Conservation (phyloP, 2,113 vertebrate genomes). For the Psammodynastes pulverulentus region DNA sequence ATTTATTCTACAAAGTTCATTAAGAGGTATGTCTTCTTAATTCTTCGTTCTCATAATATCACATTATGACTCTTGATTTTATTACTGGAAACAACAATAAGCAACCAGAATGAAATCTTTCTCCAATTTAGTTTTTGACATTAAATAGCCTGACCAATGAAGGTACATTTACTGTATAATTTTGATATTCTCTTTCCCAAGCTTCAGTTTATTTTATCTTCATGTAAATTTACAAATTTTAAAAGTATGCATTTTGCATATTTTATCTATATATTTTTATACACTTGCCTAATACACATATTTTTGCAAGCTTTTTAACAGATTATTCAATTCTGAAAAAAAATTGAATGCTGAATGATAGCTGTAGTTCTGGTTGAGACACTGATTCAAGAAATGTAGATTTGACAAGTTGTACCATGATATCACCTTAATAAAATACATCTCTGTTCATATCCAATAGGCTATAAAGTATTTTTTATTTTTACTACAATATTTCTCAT, state of each 20-base stretch:
- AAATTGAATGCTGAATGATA: background rate
- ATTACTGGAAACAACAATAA: background rate
- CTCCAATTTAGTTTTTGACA: background rate
- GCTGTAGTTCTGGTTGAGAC: background rate
- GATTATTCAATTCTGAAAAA: background rate
- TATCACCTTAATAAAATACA: background rate
- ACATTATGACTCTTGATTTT: background rate
- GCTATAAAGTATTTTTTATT: background rate
- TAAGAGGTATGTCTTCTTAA: background rate
- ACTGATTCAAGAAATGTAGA: background rate
- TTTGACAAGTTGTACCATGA: background rate
- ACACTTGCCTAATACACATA: background rate
- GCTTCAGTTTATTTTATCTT: background rate
- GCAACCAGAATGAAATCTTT: background rate
- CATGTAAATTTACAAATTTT: background rate
- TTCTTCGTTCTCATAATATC: background rate
- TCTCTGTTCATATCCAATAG: background rate
- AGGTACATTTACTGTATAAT: background rate
- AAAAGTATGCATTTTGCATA: background rate
- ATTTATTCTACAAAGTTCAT: background rate
- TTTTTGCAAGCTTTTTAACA: background rate
- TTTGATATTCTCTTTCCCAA: background rate
- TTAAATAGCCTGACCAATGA: background rate
- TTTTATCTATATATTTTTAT: background rate
- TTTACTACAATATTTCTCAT: background rate